Evolutionary conservation across 1,140 invertebrate genomes (phyloP), one percentile per base, ranked within the genome.

Genomic region (Drosophila quadrilineata): DNA sequence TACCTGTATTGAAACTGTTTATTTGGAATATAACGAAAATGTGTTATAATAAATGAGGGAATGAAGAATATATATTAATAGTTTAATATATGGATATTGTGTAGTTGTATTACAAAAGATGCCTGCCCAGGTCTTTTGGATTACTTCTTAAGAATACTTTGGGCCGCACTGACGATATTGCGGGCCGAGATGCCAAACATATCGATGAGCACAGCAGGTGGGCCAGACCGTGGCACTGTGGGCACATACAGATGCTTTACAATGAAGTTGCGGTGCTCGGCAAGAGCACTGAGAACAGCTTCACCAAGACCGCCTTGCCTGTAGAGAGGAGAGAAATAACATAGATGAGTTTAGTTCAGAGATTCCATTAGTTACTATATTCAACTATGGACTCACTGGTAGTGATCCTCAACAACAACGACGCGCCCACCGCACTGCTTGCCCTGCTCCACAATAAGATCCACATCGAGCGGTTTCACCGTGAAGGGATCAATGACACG

Each of bases 381-480:
- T 50, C 8, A 16, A 8, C 3, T 10, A 3, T 8, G 1, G 8
- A 90, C 90, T 79, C 71, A 96, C 95, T 96, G 91, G 88, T 99
- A 99, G 91, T 99, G 98, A 91, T 99, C 98, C 89, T 99, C 98
- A 3, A 99, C 97, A 21, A 97, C 97, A 35, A 99, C 79, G 28
- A 99, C 93, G 17, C 93, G 92, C 0, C 97, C 97, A 26, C 95
- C 95, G 58, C 93, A 94, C 41, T 95, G 93, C 41, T 93, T 92
- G 6, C 97, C 98, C 89, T 97, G 93, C 38, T 92, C 91, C 35
- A 96, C 90, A 22, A 99, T 94, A 0, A 93, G 92, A 1, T 92
- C 92, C 36, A 91, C 92, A 90, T 99, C 98, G 35, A 99, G 91
- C 0, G 98, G 98, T 91, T 99, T 99, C 46, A 99, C 92, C 2